phyloP scores from a whole-genome alignment of 1,140 invertebrate species.

The Drosophila equinoxialis region DNA sequence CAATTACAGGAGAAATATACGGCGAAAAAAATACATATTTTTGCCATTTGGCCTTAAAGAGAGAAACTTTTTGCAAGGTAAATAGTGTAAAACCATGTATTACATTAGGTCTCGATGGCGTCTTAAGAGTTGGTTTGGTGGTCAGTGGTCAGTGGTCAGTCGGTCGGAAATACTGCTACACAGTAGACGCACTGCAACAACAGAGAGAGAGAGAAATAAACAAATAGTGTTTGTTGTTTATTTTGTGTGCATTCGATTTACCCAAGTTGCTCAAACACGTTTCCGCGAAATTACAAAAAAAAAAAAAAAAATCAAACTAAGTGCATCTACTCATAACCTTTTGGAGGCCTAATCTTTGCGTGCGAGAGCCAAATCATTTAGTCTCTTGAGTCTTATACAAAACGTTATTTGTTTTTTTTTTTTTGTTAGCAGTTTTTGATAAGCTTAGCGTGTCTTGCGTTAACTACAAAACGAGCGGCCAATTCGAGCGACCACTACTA shows the following conservation, averaged over 20 bases:
- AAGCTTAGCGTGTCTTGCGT: slow-evolving; percentile 1
- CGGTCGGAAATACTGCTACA: slow-evolving; percentile 13
- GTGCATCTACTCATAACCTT: background rate
- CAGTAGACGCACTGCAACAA: slow-evolving; percentile 1
- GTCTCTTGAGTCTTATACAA: slow-evolving; percentile 1
- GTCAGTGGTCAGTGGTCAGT: slow-evolving; percentile 42
- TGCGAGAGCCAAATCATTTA: background rate
- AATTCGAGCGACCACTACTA: slow-evolving; percentile 1
- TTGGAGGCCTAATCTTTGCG: background rate
- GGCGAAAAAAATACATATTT: background rate
- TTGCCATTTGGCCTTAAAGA: slow-evolving; percentile 39
- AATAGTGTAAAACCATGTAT: slow-evolving; percentile 26
- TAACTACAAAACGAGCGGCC: slow-evolving; percentile 3
- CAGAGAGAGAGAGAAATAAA: background rate
- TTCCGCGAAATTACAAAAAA: slow-evolving; percentile 3
- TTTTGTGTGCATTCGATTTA: background rate
- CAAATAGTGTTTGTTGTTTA: slow-evolving; percentile 10
- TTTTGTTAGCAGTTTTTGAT: background rate
- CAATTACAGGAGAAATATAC: slow-evolving; percentile 13
- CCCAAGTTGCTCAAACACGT: slow-evolving; percentile 8
- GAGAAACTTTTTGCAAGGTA: slow-evolving; percentile 49
- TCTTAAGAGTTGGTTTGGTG: slow-evolving; percentile 32
- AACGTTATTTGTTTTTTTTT: slow-evolving; percentile 4
- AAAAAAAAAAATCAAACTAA: background rate
- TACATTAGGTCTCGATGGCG: slow-evolving; percentile 8